Percentiles rank a stretch among this genome's conserved stretches.
phyloP scores from a whole-genome alignment of 1,140 invertebrate species.

The Drosophila trapezifrons region DNA sequence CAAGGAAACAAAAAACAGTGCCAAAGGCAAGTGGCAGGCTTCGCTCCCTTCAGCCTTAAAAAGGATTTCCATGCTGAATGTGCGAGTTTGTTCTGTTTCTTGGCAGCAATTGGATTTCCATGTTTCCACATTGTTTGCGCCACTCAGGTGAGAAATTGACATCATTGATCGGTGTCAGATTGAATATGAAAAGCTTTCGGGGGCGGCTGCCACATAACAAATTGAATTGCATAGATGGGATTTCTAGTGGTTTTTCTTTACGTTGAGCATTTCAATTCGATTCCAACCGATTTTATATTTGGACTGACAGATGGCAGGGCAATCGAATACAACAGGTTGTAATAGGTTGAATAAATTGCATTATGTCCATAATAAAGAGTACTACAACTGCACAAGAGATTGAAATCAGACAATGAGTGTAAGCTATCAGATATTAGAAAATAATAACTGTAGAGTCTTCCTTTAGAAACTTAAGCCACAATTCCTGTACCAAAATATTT shows the following conservation, averaged over 20 bases:
- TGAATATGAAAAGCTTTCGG: constrained; percentile 40
- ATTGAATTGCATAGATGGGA: constrained; percentile 46
- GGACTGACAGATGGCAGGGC: constrained; percentile 12
- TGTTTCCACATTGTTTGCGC: constrained; percentile 45
- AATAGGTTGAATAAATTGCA: constrained; percentile 7
- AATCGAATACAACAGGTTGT: constrained; percentile 29
- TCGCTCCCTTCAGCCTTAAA: constrained; percentile 22
- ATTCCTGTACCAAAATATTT: neutral
- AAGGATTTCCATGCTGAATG: constrained; percentile 58
- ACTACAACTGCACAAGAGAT: too few species aligned
- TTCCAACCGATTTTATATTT: constrained; percentile 8
- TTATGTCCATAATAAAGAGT: neutral
- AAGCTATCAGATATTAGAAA: too few species aligned
- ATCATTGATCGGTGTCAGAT: constrained; percentile 59
- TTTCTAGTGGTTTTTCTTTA: constrained; percentile 33
- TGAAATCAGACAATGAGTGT: too few species aligned
- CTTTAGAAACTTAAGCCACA: too few species aligned
- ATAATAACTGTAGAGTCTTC: too few species aligned
- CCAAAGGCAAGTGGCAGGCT: constrained; percentile 38
- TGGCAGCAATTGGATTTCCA: constrained; percentile 51
- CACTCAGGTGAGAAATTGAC: constrained; percentile 61
- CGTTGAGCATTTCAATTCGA: constrained; percentile 26
- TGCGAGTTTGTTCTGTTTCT: constrained; percentile 46
- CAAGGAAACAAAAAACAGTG: constrained; percentile 13
- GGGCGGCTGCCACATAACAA: constrained; percentile 42